These are phyloP conservation scores for Eupleurogrammus muticus DNA, from an alignment of 2,797 vertebrate species.

Conservation along the genomic window DNA sequence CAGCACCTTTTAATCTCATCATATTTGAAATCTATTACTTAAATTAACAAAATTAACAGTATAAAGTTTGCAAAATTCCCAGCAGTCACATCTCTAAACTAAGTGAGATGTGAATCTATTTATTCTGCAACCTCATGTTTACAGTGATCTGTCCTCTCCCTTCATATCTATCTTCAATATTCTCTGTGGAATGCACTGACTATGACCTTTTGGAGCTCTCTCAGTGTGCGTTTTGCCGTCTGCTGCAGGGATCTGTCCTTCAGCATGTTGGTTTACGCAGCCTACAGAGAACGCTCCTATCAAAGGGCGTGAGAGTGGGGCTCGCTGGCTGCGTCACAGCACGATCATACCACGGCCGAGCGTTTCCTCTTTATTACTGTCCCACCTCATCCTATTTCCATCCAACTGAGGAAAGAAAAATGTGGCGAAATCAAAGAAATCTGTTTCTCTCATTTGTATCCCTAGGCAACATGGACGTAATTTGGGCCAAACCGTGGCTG, in stretches of 20 bases:
- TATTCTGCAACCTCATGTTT: slow-evolving; percentile 52
- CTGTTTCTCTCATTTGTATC: slow-evolving; percentile 44
- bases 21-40: not conserved
- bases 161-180: slow-evolving; percentile 62
- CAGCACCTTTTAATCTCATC: not conserved
- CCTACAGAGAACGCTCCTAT: slow-evolving; percentile 59
- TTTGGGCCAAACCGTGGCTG: slow-evolving; percentile 6
- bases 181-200: slow-evolving; percentile 66
- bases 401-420: slow-evolving; percentile 38
- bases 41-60: not conserved
- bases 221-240: slow-evolving; percentile 50
- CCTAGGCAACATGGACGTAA: slow-evolving; percentile 24
- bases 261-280: slow-evolving; percentile 48
- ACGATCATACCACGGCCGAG: slow-evolving; percentile 65
- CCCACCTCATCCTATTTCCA: slow-evolving; percentile 32
- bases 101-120: slow-evolving; percentile 20
- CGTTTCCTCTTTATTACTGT: slow-evolving; percentile 55
- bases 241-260: slow-evolving; percentile 58
- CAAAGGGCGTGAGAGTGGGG: slow-evolving; percentile 74
- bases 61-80: not conserved
- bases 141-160: slow-evolving; percentile 57
- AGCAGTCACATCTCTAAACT: slow-evolving; percentile 22
- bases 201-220: slow-evolving; percentile 66
- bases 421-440: slow-evolving; percentile 23
- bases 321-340: slow-evolving; percentile 53